phyloP scores from a whole-genome alignment of 2,888 invertebrate species.

The Cancer borealis region DNA sequence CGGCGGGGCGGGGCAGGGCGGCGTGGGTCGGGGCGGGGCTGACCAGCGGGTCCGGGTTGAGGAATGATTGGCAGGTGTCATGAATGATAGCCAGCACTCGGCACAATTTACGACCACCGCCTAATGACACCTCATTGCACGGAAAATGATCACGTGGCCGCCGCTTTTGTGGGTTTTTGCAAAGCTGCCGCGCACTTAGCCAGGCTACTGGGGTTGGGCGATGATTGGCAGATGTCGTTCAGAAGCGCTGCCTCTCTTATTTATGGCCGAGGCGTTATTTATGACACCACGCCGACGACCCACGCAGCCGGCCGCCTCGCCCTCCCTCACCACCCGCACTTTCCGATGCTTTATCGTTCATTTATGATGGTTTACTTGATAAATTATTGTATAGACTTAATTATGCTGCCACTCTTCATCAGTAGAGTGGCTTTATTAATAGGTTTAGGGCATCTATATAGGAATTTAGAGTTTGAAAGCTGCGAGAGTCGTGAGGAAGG shows the following conservation, averaged over 20 bases:
- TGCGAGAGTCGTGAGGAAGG: conserved; percentile 43
- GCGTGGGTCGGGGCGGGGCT: conserved; percentile 12
- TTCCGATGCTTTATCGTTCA: conserved; percentile 52
- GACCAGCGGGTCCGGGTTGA: conserved; percentile 37
- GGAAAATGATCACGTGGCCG: conserved; percentile 65
- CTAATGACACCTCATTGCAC: conserved; percentile 66
- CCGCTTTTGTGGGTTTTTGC: conserved; percentile 71
- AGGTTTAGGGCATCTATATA: conserved; percentile 36
- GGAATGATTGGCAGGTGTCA: conserved; percentile 69
- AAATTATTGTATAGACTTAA: conserved; percentile 64
- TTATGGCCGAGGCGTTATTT: conserved; percentile 64
- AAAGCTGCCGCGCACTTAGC: conserved; percentile 70
- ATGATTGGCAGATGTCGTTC: conserved; percentile 73
- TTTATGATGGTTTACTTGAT: conserved; percentile 55
- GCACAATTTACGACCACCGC: conserved; percentile 64
- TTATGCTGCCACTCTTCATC: conserved; percentile 65
- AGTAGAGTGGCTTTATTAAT: conserved; percentile 61
- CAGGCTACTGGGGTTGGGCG: conserved; percentile 72
- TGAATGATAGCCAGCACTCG: conserved; percentile 66
- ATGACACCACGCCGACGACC: conserved; percentile 44
- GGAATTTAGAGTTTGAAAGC: conserved; percentile 46
- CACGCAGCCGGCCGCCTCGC: neutral
- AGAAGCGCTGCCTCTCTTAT: conserved; percentile 63
- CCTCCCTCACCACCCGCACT: conserved; percentile 61
- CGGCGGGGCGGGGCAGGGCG: neutral